Evolutionary conservation across 2,113 vertebrate species (phyloP).

Genomic region (Athene noctua): DNA sequence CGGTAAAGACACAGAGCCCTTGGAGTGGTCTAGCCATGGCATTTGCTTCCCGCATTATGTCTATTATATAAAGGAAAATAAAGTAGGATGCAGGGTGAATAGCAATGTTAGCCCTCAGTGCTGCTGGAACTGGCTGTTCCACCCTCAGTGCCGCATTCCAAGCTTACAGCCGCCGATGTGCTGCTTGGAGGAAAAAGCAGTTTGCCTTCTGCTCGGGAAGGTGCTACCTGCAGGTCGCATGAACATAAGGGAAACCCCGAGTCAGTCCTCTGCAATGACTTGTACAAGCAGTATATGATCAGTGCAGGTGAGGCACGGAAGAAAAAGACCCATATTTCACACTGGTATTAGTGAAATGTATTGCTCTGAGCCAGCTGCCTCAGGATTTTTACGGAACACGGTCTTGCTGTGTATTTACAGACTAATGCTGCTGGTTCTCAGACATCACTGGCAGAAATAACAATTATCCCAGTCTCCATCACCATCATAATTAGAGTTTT

Average conservation of each 20-base stretch:
- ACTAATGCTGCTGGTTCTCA: not conserved
- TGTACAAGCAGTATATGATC: not conserved
- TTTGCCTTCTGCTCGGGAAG: not conserved
- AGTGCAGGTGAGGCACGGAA: not conserved
- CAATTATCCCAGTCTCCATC: not conserved
- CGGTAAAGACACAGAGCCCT: not conserved
- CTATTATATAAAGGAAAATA: not conserved
- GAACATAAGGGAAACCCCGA: no score
- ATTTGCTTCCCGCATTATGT: not conserved
- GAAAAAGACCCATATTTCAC: not conserved
- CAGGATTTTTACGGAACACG: accelerated
- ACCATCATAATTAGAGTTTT: not conserved
- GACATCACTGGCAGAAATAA: not conserved
- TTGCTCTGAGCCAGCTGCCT: not conserved
- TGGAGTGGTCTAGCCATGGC: not conserved
- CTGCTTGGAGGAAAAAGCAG: not conserved
- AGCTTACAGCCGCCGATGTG: not conserved
- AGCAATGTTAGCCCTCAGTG: not conserved
- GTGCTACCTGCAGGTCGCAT: not conserved
- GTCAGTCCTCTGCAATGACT: not conserved
- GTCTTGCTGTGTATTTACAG: not conserved
- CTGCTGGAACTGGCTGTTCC: not conserved
- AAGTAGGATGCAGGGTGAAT: not conserved
- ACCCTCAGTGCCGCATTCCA: not conserved
- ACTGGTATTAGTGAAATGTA: not conserved